Evolutionary conservation across 2,888 invertebrate species (phyloP), one percentile per base, ranked within the genome.

Genomic region (Diarsia brunnea): DNA sequence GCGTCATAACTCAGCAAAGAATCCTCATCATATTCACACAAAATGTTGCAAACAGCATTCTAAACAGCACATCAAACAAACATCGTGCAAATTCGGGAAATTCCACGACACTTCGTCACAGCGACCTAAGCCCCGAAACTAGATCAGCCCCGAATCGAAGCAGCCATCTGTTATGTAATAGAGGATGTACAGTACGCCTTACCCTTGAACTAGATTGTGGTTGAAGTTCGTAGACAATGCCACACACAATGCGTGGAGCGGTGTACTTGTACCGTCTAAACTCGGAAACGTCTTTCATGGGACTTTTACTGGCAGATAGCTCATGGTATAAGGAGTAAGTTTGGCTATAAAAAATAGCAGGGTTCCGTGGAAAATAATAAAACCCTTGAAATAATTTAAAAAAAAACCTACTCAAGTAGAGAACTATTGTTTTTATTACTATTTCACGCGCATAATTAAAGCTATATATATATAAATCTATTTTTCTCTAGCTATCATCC

Each of bases 151-250:
- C 51, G 58, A 73, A 51, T 53, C n/a, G 55, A 43, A 63, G 63
- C 77, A 27, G 43, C 49, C 67, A 31, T 55, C 12, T 19, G 24
- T 88, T 84, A 89, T 84, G 84, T 85, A 88, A 88, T 73, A 58
- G 61, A 86, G 89, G 89, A 88, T 88, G 86, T 75, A 75, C 81
- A 76, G 45, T 71, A 24, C 64, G 77, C 69, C 80, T 78, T 79
- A 80, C 78, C 88, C 88, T 86, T 88, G 88, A 85, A 78, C 85
- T 78, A 89, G 76, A 84, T 88, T 82, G 51, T 45, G n/a, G n/a
- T 65, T 75, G 77, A 84, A 78, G 79, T 47, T 66, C 70, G 77
- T 79, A 79, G 65, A 89, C 89, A 88, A 86, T 86, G 84, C 80
- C 81, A 64, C 47, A 75, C 78, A 71, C 65, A 76, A 58, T 69